Evolutionary conservation across 2,113 vertebrate species (phyloP).

Genomic region (Neomonachus schauinslandi): DNA sequence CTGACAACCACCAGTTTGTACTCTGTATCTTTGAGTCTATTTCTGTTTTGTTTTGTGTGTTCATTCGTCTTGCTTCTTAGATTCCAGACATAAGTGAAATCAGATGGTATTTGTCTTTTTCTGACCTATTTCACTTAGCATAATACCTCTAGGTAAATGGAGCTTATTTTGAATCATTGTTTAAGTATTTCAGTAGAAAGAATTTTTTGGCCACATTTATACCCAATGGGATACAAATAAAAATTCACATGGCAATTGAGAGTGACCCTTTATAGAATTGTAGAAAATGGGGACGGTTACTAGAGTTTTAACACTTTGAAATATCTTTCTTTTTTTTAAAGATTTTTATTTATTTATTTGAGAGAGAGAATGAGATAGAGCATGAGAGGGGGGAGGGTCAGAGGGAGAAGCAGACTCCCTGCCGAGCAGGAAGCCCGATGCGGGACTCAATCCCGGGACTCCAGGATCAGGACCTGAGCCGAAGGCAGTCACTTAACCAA

Average conservation of each 20-base stretch:
- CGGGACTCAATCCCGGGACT: no score
- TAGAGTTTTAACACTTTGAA: not conserved
- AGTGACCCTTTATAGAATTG: not conserved
- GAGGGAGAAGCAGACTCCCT: no score
- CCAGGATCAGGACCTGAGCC: no score
- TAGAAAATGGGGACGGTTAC: not conserved
- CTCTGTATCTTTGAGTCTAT: not conserved
- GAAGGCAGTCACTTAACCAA: no score
- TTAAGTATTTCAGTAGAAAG: not conserved
- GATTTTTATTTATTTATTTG: no score
- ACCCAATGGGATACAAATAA: not conserved
- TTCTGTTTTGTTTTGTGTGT: not conserved
- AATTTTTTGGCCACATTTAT: not conserved
- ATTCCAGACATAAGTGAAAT: not conserved
- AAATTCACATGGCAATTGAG: not conserved
- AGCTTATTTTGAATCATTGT: not conserved
- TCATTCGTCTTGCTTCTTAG: not conserved
- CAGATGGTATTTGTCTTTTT: not conserved
- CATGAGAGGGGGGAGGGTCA: no score
- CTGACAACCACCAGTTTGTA: not conserved
- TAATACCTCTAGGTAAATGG: not conserved
- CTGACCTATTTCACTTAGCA: not conserved
- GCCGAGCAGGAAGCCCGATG: no score
- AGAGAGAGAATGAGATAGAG: no score
- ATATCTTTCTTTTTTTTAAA: not conserved